Base-by-base conservation (phyloP, 2,888 invertebrate species). In the Clusia tigrina region DNA sequence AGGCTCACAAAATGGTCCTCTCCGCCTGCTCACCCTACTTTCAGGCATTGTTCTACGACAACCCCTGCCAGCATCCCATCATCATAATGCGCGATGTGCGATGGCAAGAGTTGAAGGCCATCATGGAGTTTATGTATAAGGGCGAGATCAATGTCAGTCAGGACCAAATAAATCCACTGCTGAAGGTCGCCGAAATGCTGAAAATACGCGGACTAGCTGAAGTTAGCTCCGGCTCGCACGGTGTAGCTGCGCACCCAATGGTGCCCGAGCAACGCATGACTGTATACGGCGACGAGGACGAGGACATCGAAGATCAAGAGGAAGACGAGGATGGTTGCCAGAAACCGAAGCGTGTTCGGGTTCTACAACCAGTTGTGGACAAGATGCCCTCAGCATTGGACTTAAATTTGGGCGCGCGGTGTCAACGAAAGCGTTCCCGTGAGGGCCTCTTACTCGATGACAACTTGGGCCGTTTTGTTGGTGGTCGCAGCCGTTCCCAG, bases 1-100 rank as follows among this genome's bases (percentile, higher is more conserved):
- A 95, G 83, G 95, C 95, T 57, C 95, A 96, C 87, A 95, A 95
- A 84, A 93, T 96, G 89, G 94, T 96, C 57, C 85, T 96, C 60
- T 94, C 94, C 57, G 95, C 96, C 66, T 96, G 95, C 87, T 94
- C 94, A 80, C 95, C 95, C 18, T 96, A 95, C 85, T 96, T 96
- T 86, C 94, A 95, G 85, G 88, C 91, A 51, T 86, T 96, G 71
- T 93, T 96, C 85, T 92, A 92, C 86, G 95, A 95, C 77, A 95
- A 95, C 83, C 95, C 95, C 63, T 95, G 95, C 86, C 92, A 92
- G 81, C 95, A 96, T 81, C 95, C 95, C 65, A 95, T 96, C 74
- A 91, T 95, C 74, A 94, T 96, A 69, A 91, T 96, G 88, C 90
- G 93, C 77, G 95, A 95, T 83, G 93, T 95, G 70, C 91, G 92